Base-by-base conservation (phyloP, 2,888 invertebrate species). In the Cataglyphis rosenhaueri region DNA sequence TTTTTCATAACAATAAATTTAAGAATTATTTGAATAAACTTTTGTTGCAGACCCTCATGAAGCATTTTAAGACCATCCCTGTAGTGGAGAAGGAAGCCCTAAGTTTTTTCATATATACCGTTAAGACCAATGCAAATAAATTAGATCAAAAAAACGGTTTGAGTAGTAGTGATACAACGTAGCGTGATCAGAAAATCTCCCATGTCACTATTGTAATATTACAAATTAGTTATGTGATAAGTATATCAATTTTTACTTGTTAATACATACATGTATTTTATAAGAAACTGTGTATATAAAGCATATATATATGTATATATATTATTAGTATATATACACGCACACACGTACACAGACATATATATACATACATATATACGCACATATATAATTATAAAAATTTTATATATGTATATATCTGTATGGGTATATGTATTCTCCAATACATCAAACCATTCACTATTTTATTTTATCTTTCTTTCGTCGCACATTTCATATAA, bases 61-160 rank as follows among this genome's bases (percentile, higher is more conserved):
- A 98, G 94, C 99, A 99, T 95, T 99, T 99, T 95, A 98, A 98
- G 95, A 97, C 98, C 83, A 97, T 99, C 94, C 98, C 98, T 59
- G 98, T 99, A 18, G 97, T 97, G 92, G 99, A 99, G 94, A 99
- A 99, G 94, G 99, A 99, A 95, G 97, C 98, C 68, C 96, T 99
- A 85, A 98, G 99, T 70, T 98, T 97, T 94, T 99, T 99, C 94
- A 98, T 99, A 92, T 99, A 99, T 94, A 98, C 98, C 95, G 98
- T 99, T 4, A 99, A 99, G 95, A 98, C 98, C 74, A 98, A 98
- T 94, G 97, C 97, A 87, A 98, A 98, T 94, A 97, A 98, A 94
- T 95, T 98, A 92, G 98, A 98, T 94, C 97, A 97, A 94, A 97
- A 97, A 93, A 97, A 97, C 95, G 97, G 97, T 91, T 95, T 97